Conservation (phyloP, 2,888 invertebrate species). For the Ennomos quercinarius region DNA sequence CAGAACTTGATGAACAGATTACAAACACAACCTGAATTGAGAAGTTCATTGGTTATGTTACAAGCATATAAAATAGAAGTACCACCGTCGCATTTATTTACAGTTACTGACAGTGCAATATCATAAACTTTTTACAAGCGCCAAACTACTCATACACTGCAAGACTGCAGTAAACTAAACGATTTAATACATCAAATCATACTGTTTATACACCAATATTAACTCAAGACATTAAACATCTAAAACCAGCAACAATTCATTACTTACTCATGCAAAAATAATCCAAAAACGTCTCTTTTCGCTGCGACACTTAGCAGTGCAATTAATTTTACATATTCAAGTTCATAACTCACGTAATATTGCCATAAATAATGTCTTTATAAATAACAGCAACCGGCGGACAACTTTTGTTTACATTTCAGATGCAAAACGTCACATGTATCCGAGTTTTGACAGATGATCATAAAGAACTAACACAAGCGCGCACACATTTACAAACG, state of each 20-base stretch:
- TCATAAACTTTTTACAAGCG: constrained; percentile 56
- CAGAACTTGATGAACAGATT: no score
- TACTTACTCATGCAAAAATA: constrained; percentile 80
- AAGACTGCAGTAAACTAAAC: constrained; percentile 53
- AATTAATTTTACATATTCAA: constrained; percentile 78
- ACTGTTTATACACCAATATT: constrained; percentile 59
- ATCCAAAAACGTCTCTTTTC: constrained; percentile 67
- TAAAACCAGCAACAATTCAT: constrained; percentile 59
- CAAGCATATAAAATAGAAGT: constrained; percentile 7
- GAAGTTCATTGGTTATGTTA: no score
- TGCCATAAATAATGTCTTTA: constrained; percentile 71
- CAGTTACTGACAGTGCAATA: constrained; percentile 46
- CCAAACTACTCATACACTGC: constrained; percentile 56
- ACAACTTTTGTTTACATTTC: constrained; percentile 83
- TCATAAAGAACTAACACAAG: constrained; percentile 77
- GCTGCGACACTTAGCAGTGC: constrained; percentile 64
- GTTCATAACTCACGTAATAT: constrained; percentile 78
- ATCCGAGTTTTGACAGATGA: constrained; percentile 81
- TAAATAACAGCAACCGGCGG: constrained; percentile 60
- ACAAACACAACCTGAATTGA: no score
- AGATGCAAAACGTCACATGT: constrained; percentile 82
- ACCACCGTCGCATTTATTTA: constrained; percentile 1
- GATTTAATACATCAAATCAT: constrained; percentile 47
- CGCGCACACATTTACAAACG: constrained; percentile 78
- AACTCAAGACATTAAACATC: constrained; percentile 50